phyloP scores from a whole-genome alignment of 1,140 invertebrate genomes.

The Drosophila sp. region DNA sequence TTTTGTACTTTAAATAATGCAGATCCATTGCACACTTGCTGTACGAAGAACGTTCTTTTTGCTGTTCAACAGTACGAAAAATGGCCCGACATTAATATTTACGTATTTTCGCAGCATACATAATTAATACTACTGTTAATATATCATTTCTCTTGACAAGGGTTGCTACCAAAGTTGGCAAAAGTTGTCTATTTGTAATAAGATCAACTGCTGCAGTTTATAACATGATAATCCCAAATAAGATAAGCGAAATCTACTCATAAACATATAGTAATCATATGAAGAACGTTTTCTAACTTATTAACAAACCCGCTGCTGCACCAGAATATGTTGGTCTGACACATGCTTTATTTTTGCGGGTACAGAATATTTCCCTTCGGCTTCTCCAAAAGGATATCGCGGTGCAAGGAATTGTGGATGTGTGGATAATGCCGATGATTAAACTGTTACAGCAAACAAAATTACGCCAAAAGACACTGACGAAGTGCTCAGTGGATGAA shows the following conservation, averaged over 20 bases:
- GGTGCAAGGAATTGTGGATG: constrained; percentile 21
- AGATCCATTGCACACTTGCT: constrained; percentile 35
- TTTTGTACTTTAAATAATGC: constrained; percentile 48
- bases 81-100: constrained; percentile 62
- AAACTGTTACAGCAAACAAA: constrained; percentile 75
- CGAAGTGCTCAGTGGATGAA: constrained; percentile 57
- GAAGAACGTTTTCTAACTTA: neutral
- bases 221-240: too few species aligned
- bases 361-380: neutral
- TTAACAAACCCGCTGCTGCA: constrained; percentile 9
- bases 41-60: neutral
- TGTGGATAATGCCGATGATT: constrained; percentile 75
- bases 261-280: too few species aligned
- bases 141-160: constrained; percentile 53
- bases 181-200: too few species aligned
- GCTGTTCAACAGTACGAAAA: constrained; percentile 36
- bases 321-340: constrained; percentile 46
- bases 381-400: neutral
- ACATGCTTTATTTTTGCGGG: constrained; percentile 16
- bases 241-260: too few species aligned
- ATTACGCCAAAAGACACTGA: constrained; percentile 73
- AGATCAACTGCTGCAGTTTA: too few species aligned
- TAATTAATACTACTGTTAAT: constrained; percentile 74
- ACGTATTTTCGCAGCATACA: constrained; percentile 65
- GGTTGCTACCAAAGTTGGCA: constrained; percentile 8